Conservation (phyloP, 2,113 vertebrate species). For the Coptodon rendalli region DNA sequence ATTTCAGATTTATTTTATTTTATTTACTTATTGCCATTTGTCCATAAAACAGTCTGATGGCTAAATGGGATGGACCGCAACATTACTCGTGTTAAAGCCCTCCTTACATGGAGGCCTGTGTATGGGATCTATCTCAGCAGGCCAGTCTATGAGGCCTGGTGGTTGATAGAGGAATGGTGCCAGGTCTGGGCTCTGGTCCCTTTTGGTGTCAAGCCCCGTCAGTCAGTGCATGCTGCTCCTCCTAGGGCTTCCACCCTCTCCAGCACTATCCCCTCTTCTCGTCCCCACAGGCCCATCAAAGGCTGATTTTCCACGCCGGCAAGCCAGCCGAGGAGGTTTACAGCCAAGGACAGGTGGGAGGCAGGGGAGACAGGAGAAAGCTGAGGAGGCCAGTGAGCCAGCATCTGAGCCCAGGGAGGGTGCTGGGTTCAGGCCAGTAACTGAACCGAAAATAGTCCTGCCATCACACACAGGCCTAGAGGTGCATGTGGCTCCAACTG, state of each 20-base stretch:
- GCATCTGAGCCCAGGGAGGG: conserved; percentile 58
- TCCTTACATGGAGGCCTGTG: neutral
- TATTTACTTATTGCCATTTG: neutral
- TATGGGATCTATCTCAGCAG: neutral
- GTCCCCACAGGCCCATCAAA: conserved; percentile 75
- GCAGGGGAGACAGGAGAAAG: conserved; percentile 34
- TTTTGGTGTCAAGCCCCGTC: conserved; percentile 54
- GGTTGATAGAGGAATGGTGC: neutral
- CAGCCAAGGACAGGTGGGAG: conserved; percentile 75
- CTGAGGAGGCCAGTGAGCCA: conserved; percentile 47
- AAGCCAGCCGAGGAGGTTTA: conserved; percentile 60
- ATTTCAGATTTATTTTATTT: neutral
- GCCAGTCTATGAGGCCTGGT: neutral
- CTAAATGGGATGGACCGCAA: neutral
- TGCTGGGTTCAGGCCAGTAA: conserved; percentile 61
- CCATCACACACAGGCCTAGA: conserved; percentile 37
- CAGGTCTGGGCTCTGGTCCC: conserved; percentile 39
- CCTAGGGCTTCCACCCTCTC: conserved; percentile 40
- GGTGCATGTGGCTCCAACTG: neutral
- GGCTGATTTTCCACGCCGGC: conserved; percentile 74
- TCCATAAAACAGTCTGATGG: neutral
- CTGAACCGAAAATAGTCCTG: conserved; percentile 69
- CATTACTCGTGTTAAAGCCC: neutral
- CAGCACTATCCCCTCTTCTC: conserved; percentile 21
- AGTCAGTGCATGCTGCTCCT: conserved; percentile 49